These are phyloP conservation scores for Aythya baeri DNA, from an alignment of 2,113 vertebrate genomes.

Conservation along the genomic window DNA sequence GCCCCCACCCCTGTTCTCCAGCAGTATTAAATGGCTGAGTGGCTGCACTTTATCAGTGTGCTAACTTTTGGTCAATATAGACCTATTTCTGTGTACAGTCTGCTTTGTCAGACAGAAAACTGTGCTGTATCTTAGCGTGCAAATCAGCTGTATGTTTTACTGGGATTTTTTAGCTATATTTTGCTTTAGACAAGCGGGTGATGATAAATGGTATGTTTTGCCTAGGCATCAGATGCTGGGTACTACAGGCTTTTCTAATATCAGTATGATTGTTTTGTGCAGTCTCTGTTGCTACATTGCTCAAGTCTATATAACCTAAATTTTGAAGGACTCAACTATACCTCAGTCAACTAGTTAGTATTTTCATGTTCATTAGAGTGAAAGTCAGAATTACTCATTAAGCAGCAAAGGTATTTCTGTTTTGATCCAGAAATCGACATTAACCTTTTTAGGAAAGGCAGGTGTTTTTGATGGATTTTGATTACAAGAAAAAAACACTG, in stretches of 20 bases:
- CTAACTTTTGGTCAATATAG: constrained; percentile 54
- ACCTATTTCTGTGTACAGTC: constrained; percentile 50
- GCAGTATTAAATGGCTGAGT: constrained; percentile 67
- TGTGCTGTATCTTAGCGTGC: constrained; percentile 65
- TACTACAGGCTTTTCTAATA: constrained; percentile 63
- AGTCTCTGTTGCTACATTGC: constrained; percentile 60
- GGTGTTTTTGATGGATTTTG: constrained; percentile 23
- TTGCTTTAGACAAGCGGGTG: constrained; percentile 37
- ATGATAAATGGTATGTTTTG: constrained; percentile 25
- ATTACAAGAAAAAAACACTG: constrained; percentile 32
- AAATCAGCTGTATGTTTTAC: constrained; percentile 60
- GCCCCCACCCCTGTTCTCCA: constrained; percentile 38
- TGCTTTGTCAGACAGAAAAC: constrained; percentile 45
- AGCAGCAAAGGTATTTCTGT: constrained; percentile 58
- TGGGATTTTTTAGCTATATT: constrained; percentile 61
- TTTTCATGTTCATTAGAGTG: constrained; percentile 59
- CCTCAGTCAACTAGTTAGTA: constrained; percentile 71
- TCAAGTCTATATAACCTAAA: constrained; percentile 64
- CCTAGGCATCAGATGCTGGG: constrained; percentile 46
- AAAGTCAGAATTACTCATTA: constrained; percentile 32
- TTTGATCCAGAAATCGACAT: constrained; percentile 63
- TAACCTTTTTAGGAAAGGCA: constrained; percentile 53
- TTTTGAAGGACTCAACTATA: constrained; percentile 77
- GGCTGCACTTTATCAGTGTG: constrained; percentile 72
- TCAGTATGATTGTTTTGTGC: constrained; percentile 59